Evolutionary conservation across 2,113 vertebrate species (phyloP), one percentile per base, ranked within the genome.

Genomic region (Myxocyprinus asiaticus): DNA sequence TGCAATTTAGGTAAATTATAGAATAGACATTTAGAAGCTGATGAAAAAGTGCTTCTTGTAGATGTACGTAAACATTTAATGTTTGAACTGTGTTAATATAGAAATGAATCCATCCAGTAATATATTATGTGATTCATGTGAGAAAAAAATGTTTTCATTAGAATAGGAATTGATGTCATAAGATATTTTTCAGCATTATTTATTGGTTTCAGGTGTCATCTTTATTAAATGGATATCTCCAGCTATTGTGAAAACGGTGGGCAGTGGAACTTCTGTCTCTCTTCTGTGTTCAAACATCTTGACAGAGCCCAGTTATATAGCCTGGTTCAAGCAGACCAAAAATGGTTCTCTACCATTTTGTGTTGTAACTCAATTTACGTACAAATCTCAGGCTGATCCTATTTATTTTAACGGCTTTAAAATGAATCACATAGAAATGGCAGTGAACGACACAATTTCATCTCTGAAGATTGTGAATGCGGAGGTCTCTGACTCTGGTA

Each of bases 321-420:
- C 53, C 42, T 73, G 70, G 70, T 73, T 15, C 70, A 58, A 73
- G 44, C 70, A 73, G 55, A 73, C 42, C 22, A 33, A 33, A 44
- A 15, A 73, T 17, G 33, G 2, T 6, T 61, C 55, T 44, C 12
- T 61, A 1, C 70, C 70, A 73, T 8, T 73, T 7, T 73, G 70
- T 44, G 10, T 73, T 61, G 70, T 7, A 4, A 59, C 70, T 73
- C 33, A 15, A 7, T 73, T 10, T 73, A 0, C 9, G 0, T 0
- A 7, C 0, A 15, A 12, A 15, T 6, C 6, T 14, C 7, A 0
- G 9, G 33, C 0, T 0, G 45, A 67, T 14, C 7, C 14, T 12
- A 17, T 0, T 15, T 73, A 59, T 73, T 22, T 59, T 0, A 73
- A 61, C 6, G 56, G 70, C 14, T 61, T 59, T 58, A 14, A 73